Base-by-base conservation (phyloP, 2,888 invertebrate genomes). In the Orchesellides sinensis region DNA sequence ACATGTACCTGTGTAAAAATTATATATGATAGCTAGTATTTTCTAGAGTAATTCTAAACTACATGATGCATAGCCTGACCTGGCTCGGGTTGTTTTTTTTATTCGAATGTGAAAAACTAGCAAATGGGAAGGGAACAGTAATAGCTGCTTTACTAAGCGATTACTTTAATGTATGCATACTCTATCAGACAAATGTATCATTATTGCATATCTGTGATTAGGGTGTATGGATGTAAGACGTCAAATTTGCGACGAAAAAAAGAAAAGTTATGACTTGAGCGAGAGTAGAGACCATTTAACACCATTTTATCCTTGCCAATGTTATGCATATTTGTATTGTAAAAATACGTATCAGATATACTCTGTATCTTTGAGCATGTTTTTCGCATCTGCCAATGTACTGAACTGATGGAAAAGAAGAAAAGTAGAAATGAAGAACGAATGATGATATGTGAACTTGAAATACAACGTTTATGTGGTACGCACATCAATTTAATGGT, bases 401-500 rank as follows among this genome's bases (percentile, higher is more conserved):
- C n/a, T 29, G 14, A 35, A 27, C 29, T 59, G 59, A 27, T 25
- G 59, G 17, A 59, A 27, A n/a, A 59, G n/a, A 8, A 59, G 29
- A 40, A 63, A 1, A 40, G 6, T 5, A 40, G 21, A 5, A 35
- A 32, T 29, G 61, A 63, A 40, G 35, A 40, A 25, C 23, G 12
- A 52, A n/a, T 19, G 17, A 32, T 3, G 12, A 6, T 21, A 21
- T 49, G 47, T 79, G 65, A 79, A 72, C 79, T 79, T 79, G 79
- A 79, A 72, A 78, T 77, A 52, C 40, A 12, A 56, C n/a, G 21
- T 56, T 14, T 68, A 69, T 35, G 63, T 79, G 40, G 70, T 61
- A 77, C 79, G 79, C 79, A 79, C 63, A 72, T 78, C 27, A 63
- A 78, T 69, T 78, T 79, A 79, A 79, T 79, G 79, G 72, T 79